Evolutionary conservation across 2,888 invertebrate genomes (phyloP).

Genomic region (Drosophila monieri): DNA sequence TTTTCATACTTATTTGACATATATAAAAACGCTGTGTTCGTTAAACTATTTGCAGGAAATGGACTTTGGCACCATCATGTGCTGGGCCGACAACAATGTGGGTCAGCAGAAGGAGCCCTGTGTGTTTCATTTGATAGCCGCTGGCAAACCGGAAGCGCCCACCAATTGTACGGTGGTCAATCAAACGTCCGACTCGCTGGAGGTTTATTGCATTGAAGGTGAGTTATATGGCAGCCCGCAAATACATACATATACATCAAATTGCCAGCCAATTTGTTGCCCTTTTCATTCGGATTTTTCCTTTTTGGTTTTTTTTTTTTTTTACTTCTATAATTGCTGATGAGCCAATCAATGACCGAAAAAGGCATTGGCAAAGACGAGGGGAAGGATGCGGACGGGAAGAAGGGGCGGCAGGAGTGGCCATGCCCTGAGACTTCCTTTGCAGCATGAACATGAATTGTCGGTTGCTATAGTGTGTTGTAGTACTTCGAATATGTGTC

Average conservation of each 20-base stretch:
- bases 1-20: not conserved
- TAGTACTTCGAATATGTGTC: slow-evolving; percentile 34
- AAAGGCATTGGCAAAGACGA: slow-evolving; percentile 29
- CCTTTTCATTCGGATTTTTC: slow-evolving; percentile 31
- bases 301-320: not conserved
- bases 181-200: slow-evolving; percentile 90
- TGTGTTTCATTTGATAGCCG: slow-evolving; percentile 90
- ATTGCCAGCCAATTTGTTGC: slow-evolving; percentile 58
- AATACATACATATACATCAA: slow-evolving; percentile 18
- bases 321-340: slow-evolving; percentile 67
- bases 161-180: slow-evolving; percentile 91
- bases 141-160: slow-evolving; percentile 91
- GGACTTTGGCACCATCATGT: slow-evolving; percentile 91
- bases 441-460: slow-evolving; percentile 36
- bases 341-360: slow-evolving; percentile 70
- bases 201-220: slow-evolving; percentile 89
- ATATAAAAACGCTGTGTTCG: not conserved
- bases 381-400: not conserved
- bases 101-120: slow-evolving; percentile 90
- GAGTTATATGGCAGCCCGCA: slow-evolving; percentile 45
- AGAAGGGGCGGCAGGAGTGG: slow-evolving; percentile 5
- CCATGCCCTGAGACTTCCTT: slow-evolving; percentile 34
- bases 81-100: slow-evolving; percentile 90
- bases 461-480: slow-evolving; percentile 30
- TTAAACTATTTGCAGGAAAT: slow-evolving; percentile 85